phyloP scores from a whole-genome alignment of 1,140 invertebrate genomes.

The Belonocnema kinseyi region DNA sequence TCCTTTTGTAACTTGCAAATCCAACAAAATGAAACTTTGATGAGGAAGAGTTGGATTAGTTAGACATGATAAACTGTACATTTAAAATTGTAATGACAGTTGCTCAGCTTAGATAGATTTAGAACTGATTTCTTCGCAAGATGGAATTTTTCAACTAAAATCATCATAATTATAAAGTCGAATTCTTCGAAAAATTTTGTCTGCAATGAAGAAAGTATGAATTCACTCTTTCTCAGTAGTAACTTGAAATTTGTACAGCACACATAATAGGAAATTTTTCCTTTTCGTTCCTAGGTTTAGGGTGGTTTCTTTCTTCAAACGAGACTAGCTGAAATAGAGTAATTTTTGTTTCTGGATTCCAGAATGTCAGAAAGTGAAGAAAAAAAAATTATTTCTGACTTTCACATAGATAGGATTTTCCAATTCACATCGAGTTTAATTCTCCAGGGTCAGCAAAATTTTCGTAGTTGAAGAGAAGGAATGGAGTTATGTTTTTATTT shows the following conservation, averaged over 20 bases:
- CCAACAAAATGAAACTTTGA: not conserved
- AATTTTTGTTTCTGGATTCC: not conserved
- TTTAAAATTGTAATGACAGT: slow-evolving; percentile 6
- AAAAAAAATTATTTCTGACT: not conserved
- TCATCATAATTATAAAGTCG: not conserved
- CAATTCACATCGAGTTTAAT: not conserved
- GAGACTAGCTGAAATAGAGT: slow-evolving; percentile 30
- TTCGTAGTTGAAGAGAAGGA: not conserved
- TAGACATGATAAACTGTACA: not conserved
- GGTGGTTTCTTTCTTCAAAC: not conserved
- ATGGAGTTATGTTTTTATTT: slow-evolving; percentile 1
- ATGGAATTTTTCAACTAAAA: not conserved
- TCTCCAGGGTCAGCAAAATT: not conserved
- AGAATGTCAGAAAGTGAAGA: not conserved
- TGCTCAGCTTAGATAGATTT: slow-evolving; percentile 2
- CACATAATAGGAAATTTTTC: not conserved
- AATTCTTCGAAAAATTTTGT: not conserved
- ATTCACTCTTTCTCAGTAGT: slow-evolving; percentile 13
- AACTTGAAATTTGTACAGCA: slow-evolving; percentile 23
- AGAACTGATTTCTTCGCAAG: not conserved
- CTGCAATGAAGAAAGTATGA: not conserved
- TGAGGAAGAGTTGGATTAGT: slow-evolving; percentile 11
- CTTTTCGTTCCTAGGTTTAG: not conserved
- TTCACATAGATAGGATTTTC: not conserved
- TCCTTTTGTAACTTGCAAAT: not conserved